Evolutionary conservation across 2,888 invertebrate genomes (phyloP), one percentile per base, ranked within the genome.

Genomic region (Amaurobius ferox): DNA sequence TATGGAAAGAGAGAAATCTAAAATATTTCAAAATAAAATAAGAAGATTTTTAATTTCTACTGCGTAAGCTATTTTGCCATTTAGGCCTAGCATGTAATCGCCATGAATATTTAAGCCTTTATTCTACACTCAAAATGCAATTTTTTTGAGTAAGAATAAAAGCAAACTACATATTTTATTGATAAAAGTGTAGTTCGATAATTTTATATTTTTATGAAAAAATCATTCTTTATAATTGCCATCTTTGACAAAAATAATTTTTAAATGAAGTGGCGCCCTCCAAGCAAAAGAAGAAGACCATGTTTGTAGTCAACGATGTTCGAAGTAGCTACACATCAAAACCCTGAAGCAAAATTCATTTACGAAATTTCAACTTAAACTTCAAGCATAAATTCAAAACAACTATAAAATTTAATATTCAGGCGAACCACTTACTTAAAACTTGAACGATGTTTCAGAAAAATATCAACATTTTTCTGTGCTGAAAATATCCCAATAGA

Each of bases 201-300:
- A 71, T 64, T 71, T 76, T 68, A 16, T 16, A 72, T 19, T 48
- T 44, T 76, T 61, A 35, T 70, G 35, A 32, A 77, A 73, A 80
- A 85, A 71, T 28, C 40, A 44, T 61, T 77, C 64, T 55, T 66
- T 39, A 66, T 73, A 86, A 86, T 86, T 86, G 85, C 85, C 85
- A 86, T 85, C 74, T 61, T 62, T 61, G 30, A 68, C 44, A 79
- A 68, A 79, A 73, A 79, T 86, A 71, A 73, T 86, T 86, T 86
- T 79, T 70, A 73, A 74, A 74, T 79, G 72, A 73, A 79, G 85
- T 86, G 85, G 85, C 85, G 85, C 85, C 85, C 85, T 86, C 85
- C 40, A 68, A 79, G 76, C 28, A 55, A 71, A 64, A 32, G 77
- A 79, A 86, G 79, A 86, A 79, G 79, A 86, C 78, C 85, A 79